Evolutionary conservation across 2,888 invertebrate species (phyloP).

Genomic region (Andrena bucephala): DNA sequence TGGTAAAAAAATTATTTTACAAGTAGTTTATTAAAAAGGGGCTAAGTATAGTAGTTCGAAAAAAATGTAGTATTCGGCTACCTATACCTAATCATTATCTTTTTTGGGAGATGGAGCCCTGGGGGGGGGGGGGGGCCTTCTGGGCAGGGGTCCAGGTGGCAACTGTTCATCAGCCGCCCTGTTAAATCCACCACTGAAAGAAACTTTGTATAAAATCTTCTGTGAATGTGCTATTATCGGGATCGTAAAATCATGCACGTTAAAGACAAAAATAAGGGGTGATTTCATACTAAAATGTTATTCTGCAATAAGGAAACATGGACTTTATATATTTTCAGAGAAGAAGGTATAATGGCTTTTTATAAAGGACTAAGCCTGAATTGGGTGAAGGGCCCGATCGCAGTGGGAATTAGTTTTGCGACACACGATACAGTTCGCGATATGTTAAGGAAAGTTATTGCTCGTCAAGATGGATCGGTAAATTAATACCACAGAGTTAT

Average conservation of each 20-base stretch:
- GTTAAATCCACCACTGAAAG: no score
- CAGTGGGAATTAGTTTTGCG: slow-evolving; percentile 98
- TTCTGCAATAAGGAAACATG: not conserved
- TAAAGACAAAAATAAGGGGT: not conserved
- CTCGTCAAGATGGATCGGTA: slow-evolving; percentile 17
- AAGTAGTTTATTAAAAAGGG: no score
- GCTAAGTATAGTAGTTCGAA: no score
- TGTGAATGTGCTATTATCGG: not conserved
- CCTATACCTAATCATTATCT: no score
- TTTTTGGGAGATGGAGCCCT: no score
- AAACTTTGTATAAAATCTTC: not conserved
- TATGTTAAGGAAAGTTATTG: slow-evolving; percentile 85
- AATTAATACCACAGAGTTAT: slow-evolving; percentile 28
- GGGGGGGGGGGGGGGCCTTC: no score
- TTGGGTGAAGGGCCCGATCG: slow-evolving; percentile 97
- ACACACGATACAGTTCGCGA: slow-evolving; percentile 94
- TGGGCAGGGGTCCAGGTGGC: no score
- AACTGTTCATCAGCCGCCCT: no score
- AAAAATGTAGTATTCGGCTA: no score
- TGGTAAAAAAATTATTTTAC: no score
- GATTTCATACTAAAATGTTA: not conserved
- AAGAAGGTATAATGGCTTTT: slow-evolving; percentile 96
- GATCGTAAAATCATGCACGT: not conserved
- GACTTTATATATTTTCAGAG: slow-evolving; percentile 86
- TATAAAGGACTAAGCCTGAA: slow-evolving; percentile 99